These are phyloP conservation scores for Beroe ovata DNA, from an alignment of 37 sponge, comb jelly and placozoan genomes.

Conservation along the genomic window DNA sequence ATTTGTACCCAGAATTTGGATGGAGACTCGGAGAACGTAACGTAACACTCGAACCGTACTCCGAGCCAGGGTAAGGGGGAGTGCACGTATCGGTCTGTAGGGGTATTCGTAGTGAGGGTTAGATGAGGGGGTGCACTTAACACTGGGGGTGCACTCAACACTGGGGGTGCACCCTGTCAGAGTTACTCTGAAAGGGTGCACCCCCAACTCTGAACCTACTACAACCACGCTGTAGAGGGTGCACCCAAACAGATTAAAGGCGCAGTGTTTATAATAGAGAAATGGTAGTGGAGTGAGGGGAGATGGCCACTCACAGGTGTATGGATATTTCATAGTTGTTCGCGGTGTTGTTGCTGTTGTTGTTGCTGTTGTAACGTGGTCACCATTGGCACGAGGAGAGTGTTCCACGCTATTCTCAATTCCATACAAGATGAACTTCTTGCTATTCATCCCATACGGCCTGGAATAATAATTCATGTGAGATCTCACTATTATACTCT, in stretches of 20 bases:
- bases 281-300: neutral
- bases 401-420: neutral
- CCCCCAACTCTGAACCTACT: too few species aligned
- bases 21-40: constrained; percentile 14
- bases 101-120: too few species aligned
- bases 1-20: constrained; percentile 53
- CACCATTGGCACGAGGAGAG: neutral
- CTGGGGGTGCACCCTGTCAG: too few species aligned
- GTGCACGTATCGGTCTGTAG: constrained; percentile 57
- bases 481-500: too few species aligned
- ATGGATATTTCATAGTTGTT: constrained; percentile 1
- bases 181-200: too few species aligned
- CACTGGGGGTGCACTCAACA: too few species aligned
- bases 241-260: too few species aligned
- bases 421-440: constrained; percentile 28
- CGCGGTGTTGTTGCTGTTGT: neutral
- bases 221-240: too few species aligned
- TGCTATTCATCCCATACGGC: constrained; percentile 17
- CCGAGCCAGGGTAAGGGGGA: constrained; percentile 63
- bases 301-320: neutral
- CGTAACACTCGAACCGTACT: constrained; percentile 18
- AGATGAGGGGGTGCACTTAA: too few species aligned
- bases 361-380: neutral
- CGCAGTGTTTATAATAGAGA: too few species aligned
- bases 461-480: neutral